Percentiles rank a stretch among this genome's conserved stretches.
Evolutionary conservation across 2,888 invertebrate species (phyloP).

Genomic region (Nephrotoma flavescens): DNA sequence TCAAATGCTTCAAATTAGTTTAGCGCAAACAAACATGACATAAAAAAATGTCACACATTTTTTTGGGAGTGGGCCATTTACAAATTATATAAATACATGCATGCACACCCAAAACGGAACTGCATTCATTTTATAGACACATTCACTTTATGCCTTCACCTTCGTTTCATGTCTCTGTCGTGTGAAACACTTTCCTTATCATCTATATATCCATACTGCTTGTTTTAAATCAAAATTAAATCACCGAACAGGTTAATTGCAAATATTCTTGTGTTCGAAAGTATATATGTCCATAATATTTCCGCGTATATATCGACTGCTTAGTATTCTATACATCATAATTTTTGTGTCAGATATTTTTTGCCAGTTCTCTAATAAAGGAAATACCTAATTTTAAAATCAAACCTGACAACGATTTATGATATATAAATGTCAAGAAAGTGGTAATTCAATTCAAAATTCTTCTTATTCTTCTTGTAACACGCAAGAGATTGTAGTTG

Average conservation of each 20-base stretch:
- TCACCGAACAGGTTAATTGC: not conserved
- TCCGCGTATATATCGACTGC: not conserved
- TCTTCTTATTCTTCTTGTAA: not conserved
- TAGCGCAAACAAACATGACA: not conserved
- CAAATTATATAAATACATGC: not conserved
- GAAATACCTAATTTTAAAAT: not conserved
- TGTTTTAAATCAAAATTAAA: not conserved
- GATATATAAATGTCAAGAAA: not conserved
- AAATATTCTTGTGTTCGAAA: no score
- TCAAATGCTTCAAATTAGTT: not conserved
- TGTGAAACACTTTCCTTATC: not conserved
- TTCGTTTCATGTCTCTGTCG: not conserved
- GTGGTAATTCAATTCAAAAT: not conserved
- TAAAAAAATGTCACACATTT: not conserved
- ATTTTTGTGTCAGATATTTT: not conserved
- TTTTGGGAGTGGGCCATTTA: not conserved
- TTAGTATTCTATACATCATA: not conserved
- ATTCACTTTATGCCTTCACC: not conserved
- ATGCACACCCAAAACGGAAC: not conserved
- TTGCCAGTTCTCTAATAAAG: not conserved
- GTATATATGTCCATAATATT: not conserved
- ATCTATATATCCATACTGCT: not conserved
- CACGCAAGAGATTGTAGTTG: not conserved
- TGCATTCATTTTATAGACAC: not conserved
- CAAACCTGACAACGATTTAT: not conserved